Conservation (phyloP, 2,113 vertebrate genomes). For the Axis porcinus region DNA sequence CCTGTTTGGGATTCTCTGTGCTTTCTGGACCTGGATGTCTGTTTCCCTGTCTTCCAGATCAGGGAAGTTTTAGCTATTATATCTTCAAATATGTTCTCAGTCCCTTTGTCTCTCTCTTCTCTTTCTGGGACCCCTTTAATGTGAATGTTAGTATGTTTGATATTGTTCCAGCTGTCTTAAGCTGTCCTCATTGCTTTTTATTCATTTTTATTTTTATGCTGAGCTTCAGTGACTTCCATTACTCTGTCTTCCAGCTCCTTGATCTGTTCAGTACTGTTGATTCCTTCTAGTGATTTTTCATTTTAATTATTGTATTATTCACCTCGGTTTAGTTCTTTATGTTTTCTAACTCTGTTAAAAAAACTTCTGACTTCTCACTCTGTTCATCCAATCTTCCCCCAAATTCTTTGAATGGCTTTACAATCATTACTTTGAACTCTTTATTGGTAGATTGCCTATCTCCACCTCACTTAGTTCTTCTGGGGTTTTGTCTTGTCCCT, state of each 20-base stretch:
- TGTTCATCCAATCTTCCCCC: not conserved
- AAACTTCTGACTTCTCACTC: not conserved
- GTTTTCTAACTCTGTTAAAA: not conserved
- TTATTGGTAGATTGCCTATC: not conserved
- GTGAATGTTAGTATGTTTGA: not conserved
- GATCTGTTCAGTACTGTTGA: not conserved
- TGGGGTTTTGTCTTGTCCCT: not conserved
- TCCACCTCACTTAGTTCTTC: not conserved
- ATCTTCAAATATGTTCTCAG: not conserved
- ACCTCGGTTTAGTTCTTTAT: not conserved
- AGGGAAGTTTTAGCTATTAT: not conserved
- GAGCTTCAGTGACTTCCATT: not conserved
- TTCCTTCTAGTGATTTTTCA: not conserved
- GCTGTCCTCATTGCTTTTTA: not conserved
- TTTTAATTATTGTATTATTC: not conserved
- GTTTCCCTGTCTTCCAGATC: not conserved
- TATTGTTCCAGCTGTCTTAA: not conserved
- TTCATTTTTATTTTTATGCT: not conserved
- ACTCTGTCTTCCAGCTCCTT: not conserved
- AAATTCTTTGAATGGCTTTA: not conserved
- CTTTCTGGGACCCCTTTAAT: not conserved
- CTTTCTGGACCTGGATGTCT: not conserved
- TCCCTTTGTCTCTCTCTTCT: not conserved
- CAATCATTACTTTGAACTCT: not conserved
- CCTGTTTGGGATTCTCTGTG: not conserved